Evolutionary conservation across 2,888 invertebrate genomes (phyloP).

Genomic region (Loripinus fragilis): DNA sequence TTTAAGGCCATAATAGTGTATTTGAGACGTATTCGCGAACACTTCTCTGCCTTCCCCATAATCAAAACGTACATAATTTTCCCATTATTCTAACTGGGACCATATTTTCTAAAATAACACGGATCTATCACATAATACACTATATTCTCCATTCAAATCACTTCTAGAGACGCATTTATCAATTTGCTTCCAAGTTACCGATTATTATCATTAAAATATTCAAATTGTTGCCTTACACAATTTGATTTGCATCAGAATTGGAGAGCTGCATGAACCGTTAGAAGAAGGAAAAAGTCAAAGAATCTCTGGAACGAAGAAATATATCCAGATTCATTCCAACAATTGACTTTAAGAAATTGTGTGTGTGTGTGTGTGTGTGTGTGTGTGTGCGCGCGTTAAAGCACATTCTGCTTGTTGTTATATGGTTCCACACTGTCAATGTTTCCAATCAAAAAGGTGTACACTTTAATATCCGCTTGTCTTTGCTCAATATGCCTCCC

Average conservation of each 20-base stretch:
- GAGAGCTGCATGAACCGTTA: neutral
- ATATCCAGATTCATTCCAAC: neutral
- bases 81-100: constrained; percentile 8
- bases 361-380: no score
- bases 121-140: constrained; percentile 1
- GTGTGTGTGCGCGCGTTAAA: no score
- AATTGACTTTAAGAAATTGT: no score
- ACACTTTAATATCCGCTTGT: no score
- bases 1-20: constrained; percentile 14
- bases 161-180: neutral
- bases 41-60: constrained; percentile 17
- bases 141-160: constrained; percentile 14
- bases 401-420: no score
- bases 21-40: constrained; percentile 11
- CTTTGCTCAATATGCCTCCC: no score
- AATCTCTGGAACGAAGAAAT: no score
- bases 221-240: constrained; percentile 14
- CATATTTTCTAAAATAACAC: constrained; percentile 15
- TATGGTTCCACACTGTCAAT: no score
- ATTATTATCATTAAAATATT: constrained; percentile 22
- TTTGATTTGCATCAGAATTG: constrained; percentile 7
- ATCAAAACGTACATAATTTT: constrained; percentile 20
- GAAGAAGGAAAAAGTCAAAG: no score
- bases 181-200: constrained; percentile 21
- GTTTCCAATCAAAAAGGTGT: no score